Conservation (phyloP, 2,797 vertebrate species). For the Pagetopsis macropterus region DNA sequence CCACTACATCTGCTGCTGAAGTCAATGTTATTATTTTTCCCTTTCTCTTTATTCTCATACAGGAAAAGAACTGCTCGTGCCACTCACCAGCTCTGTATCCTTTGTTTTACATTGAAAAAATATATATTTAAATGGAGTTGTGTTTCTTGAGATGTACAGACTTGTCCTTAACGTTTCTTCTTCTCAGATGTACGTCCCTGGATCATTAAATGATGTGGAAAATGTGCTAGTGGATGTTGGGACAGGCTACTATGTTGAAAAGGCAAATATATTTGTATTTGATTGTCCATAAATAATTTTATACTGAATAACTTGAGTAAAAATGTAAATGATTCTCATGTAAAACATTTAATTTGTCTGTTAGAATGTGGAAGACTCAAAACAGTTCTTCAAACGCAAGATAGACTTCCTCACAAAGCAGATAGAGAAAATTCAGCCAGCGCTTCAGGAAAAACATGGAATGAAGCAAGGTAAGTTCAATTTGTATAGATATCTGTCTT, state of each 20-base stretch:
- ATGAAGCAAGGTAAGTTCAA: constrained; percentile 91
- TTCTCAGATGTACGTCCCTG: constrained; percentile 94
- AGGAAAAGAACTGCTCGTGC: constrained; percentile 95
- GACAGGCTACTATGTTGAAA: constrained; percentile 97
- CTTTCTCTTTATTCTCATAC: constrained; percentile 29
- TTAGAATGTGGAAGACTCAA: constrained; percentile 88
- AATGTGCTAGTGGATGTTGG: constrained; percentile 91
- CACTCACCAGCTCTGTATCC: constrained; percentile 97
- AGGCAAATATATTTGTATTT: constrained; percentile 79
- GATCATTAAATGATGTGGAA: constrained; percentile 89
- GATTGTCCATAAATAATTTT: neutral
- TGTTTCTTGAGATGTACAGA: neutral
- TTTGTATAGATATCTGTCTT: neutral
- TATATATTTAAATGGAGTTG: neutral
- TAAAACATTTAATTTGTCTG: constrained; percentile 5
- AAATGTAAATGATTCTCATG: neutral
- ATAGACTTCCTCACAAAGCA: constrained; percentile 96
- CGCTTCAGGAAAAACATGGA: constrained; percentile 92
- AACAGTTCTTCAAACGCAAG: constrained; percentile 93
- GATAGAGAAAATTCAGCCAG: constrained; percentile 96
- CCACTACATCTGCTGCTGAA: neutral
- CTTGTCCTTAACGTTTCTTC: constrained; percentile 76
- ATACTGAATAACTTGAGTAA: neutral
- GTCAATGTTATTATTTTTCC: neutral
- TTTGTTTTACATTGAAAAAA: constrained; percentile 51